Evolutionary conservation across 2,888 invertebrate species (phyloP).

Genomic region (Eristalinus aeneus): DNA sequence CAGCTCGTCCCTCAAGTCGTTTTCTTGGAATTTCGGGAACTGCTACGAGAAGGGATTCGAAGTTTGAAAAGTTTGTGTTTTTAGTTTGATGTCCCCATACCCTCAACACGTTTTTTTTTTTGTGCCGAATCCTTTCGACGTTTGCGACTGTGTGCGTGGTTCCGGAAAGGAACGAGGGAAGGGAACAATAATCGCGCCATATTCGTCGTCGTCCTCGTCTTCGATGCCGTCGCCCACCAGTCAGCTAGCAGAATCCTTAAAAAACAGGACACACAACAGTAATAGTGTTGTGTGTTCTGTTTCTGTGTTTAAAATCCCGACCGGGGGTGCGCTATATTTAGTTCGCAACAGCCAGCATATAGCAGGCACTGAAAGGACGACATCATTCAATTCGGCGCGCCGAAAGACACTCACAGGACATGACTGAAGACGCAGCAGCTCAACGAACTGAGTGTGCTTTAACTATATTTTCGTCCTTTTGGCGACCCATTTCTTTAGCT

Average conservation of each 20-base stretch:
- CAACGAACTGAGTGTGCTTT: slow-evolving; percentile 59
- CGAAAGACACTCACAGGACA: slow-evolving; percentile 2
- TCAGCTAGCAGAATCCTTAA: background rate
- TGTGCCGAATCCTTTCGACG: background rate
- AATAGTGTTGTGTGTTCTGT: background rate
- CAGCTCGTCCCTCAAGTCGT: background rate
- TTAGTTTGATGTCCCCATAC: background rate
- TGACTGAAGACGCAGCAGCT: slow-evolving; percentile 10
- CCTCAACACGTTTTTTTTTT: background rate
- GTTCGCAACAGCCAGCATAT: slow-evolving; percentile 28
- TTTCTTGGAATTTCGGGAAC: background rate
- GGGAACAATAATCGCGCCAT: background rate
- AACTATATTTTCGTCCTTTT: slow-evolving; percentile 53
- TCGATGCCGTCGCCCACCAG: background rate
- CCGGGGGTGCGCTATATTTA: slow-evolving; percentile 18
- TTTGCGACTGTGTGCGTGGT: background rate
- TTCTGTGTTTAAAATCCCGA: background rate
- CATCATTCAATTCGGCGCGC: slow-evolving; percentile 40
- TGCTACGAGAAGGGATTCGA: background rate
- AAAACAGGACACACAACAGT: background rate
- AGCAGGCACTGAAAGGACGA: slow-evolving; percentile 3
- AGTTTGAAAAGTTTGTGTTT: background rate
- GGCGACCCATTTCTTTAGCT: slow-evolving; percentile 64
- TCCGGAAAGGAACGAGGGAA: too few relatives aligned
- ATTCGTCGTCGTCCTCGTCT: background rate